A percentile compares a stretch with the other conserved stretches of the same genome.
Conservation (phyloP, 2,888 invertebrate species). For the Sericinus montela region DNA sequence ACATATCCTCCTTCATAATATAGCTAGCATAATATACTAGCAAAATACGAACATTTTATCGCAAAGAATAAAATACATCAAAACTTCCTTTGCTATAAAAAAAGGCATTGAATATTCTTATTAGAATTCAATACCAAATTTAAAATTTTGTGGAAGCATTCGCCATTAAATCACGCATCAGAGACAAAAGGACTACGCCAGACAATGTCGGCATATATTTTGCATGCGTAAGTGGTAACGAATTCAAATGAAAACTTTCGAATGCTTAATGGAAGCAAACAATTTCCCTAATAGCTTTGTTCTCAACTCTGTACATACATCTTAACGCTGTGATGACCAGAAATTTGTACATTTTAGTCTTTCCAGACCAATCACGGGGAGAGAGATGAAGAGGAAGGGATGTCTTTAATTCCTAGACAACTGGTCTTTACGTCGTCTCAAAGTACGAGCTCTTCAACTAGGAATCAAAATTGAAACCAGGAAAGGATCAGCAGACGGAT, state of each 20-base stretch:
- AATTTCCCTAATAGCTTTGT: no score
- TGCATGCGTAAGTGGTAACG: constrained; percentile 7
- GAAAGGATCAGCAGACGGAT: no score
- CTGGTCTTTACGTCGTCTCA: no score
- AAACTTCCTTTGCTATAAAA: neutral
- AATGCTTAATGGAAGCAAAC: neutral
- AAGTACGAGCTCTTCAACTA: no score
- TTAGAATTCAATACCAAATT: constrained; percentile 11
- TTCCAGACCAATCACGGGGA: no score
- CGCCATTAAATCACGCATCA: constrained; percentile 14
- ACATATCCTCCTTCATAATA: no score
- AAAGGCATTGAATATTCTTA: neutral
- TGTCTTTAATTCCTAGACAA: no score
- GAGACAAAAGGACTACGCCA: constrained; percentile 11
- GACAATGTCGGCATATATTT: neutral
- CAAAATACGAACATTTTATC: neutral
- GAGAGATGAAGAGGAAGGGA: no score
- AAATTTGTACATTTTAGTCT: no score
- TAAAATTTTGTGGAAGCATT: constrained; percentile 1
- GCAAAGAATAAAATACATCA: neutral
- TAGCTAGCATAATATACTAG: neutral
- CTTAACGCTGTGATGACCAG: no score
- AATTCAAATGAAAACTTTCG: constrained; percentile 5
- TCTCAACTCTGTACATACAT: no score
- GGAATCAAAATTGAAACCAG: no score